Base-by-base conservation (phyloP, 2,888 invertebrate species). In the Agrotis clavis region DNA sequence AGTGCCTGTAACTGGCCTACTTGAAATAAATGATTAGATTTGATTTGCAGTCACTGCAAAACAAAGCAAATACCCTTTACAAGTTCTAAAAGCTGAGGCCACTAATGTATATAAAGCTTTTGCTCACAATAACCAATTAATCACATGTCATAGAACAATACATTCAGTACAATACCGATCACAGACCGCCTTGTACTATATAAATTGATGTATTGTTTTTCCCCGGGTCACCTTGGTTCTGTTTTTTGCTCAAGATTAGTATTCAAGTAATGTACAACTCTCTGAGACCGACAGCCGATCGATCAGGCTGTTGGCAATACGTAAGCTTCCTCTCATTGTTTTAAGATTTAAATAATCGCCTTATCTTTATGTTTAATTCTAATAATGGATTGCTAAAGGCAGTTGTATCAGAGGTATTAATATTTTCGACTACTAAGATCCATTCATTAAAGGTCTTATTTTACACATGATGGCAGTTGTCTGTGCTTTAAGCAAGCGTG, bases 251-350 rank as follows among this genome's bases (percentile, higher is more conserved):
- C 48, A 66, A 2, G 35, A 57, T 69, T 67, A 63, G 41, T 70
- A 68, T 85, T 74, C 74, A 69, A 9, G 16, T 41, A 45, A 45
- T 62, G 85, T 77, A 41, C 57, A 57, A 30, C 66, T 71, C 68
- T 78, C 66, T 0, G 1, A 11, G 50, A 50, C 51, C 68, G 83
- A 77, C 86, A 71, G 64, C 14, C 62, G 25, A 79, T 79, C 75
- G 53, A 76, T 86, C 77, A 76, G 60, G 9, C 62, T 51, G 67
- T 64, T 60, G 50, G 25, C 54, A 59, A 63, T 73, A 30, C 35
- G 1, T 21, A 21, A 47, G 60, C 59, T 70, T 81, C 79, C 77
- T 80, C 65, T 75, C 66, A 77, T 84, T 84, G 82, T 81, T 77
- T 77, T 25, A 60, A 53, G 64, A 73, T 71, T 74, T 65, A n/a